Percentiles rank a stretch among this genome's conserved stretches.
Conservation (phyloP, 2,888 invertebrate genomes). For the Platycnemis pennipes region DNA sequence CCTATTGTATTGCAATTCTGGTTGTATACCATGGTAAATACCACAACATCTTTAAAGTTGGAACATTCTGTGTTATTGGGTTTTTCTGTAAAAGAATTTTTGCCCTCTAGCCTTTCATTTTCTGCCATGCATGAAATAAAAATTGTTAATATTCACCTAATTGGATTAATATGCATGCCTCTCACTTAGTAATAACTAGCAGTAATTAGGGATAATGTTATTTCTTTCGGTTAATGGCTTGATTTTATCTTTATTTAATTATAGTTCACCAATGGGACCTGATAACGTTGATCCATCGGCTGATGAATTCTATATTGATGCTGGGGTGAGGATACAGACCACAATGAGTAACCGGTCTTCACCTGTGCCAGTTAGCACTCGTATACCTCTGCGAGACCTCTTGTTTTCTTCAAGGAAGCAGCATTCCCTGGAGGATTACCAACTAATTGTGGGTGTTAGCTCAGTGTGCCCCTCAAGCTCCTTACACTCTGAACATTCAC, state of each 20-base stretch:
- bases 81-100: not conserved
- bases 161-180: too few species aligned
- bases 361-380: slow-evolving; percentile 35
- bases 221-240: not conserved
- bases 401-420: slow-evolving; percentile 48
- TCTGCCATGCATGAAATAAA: slow-evolving; percentile 15
- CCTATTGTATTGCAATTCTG: too few species aligned
- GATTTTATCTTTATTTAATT: not conserved
- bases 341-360: slow-evolving; percentile 44
- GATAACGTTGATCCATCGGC: slow-evolving; percentile 73
- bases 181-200: too few species aligned
- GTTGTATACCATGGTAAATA: too few species aligned
- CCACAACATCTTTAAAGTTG: not conserved
- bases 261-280: slow-evolving; percentile 38
- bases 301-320: slow-evolving; percentile 74
- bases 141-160: too few species aligned
- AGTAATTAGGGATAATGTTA: not conserved
- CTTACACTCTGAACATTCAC: not conserved
- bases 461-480: slow-evolving; percentile 44
- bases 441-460: slow-evolving; percentile 44
- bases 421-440: slow-evolving; percentile 33
- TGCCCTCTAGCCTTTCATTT: not conserved
- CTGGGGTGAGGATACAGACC: slow-evolving; percentile 74
- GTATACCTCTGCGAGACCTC: slow-evolving; percentile 38
- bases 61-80: not conserved